Evolutionary conservation across 2,797 vertebrate species (phyloP), one percentile per base, ranked within the genome.

Genomic region (Enteromius anoplus): DNA sequence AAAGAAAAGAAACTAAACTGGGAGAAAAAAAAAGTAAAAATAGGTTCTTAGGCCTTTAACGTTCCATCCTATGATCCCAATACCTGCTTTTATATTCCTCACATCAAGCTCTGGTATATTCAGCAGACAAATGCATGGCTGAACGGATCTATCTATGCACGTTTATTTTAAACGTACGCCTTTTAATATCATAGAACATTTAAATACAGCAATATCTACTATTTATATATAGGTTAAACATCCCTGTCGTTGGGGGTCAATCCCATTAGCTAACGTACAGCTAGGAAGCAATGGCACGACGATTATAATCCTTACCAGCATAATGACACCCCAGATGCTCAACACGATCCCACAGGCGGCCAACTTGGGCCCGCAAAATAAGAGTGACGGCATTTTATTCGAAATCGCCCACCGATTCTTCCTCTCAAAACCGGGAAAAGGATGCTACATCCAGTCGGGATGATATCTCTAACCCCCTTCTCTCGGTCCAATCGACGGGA

Each of bases 301-400:
- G 45, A 60, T 51, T 3, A 32, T 69, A 66, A 72, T 77, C 23
- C 93, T 95, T 90, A 98, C 97, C 96, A 97, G 91, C 97, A 98
- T 97, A 82, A 97, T 94, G 85, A 97, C 95, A 15, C 96, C 97
- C 97, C 96, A 97, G 75, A 95, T 95, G 85, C 97, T 98, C 79
- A 97, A 95, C 64, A 98, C 97, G 73, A 97, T 97, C 70, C 97
- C 96, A 89, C 97, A 97, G 34, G 97, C 97, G 42, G 97, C 97
- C 95, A 97, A 90, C 92, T 97, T 97, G 17, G 97, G 97, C 47
- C 97, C 97, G 84, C 97, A 97, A 90, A 97, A 97, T 84, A 98
- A 90, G 26, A 98, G 93, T 82, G 97, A 97, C 78, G 94, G 95
- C 97, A 98, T 98, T 69, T 70, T 76, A 17, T 45, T n/a, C 10